A percentile compares a stretch with the other conserved stretches of the same genome.
Conservation (phyloP, 2,113 vertebrate species). For the Gorilla gorilla region DNA sequence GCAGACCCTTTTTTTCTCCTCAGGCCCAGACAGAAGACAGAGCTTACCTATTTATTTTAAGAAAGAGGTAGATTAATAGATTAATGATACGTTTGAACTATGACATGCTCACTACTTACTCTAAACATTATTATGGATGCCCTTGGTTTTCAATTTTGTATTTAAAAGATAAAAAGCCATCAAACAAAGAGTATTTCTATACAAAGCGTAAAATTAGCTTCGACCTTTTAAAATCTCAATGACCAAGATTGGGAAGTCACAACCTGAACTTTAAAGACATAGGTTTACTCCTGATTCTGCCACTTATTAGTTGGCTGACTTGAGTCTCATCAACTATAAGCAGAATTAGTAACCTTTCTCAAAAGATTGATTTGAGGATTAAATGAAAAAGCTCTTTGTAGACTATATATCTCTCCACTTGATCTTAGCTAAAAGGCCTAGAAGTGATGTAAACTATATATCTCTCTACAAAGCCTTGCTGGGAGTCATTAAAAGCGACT, state of each 20-base stretch:
- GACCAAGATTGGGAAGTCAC: not conserved
- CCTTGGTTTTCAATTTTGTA: conserved; percentile 11
- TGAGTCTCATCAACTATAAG: not conserved
- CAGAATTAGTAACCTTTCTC: not conserved
- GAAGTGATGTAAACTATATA: not conserved
- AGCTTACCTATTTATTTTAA: not conserved
- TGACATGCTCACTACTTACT: not conserved
- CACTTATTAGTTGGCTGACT: not conserved
- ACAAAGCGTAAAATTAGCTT: not conserved
- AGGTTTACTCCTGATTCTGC: not conserved
- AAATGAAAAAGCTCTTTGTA: conserved; percentile 12
- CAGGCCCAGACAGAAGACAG: not conserved
- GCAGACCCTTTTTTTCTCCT: not conserved
- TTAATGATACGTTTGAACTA: not conserved
- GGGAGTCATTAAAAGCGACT: not conserved
- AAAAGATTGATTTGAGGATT: not conserved
- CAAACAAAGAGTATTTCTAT: not conserved
- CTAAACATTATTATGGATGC: not conserved
- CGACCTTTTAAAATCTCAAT: conserved; percentile 15
- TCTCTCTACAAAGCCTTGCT: not conserved
- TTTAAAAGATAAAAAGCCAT: conserved; percentile 1
- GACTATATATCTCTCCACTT: not conserved
- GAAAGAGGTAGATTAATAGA: not conserved
- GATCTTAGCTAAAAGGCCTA: too few relatives aligned
- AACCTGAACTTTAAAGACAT: not conserved